phyloP scores from a whole-genome alignment of 2,888 invertebrate genomes.

The Sepiola atlantica region DNA sequence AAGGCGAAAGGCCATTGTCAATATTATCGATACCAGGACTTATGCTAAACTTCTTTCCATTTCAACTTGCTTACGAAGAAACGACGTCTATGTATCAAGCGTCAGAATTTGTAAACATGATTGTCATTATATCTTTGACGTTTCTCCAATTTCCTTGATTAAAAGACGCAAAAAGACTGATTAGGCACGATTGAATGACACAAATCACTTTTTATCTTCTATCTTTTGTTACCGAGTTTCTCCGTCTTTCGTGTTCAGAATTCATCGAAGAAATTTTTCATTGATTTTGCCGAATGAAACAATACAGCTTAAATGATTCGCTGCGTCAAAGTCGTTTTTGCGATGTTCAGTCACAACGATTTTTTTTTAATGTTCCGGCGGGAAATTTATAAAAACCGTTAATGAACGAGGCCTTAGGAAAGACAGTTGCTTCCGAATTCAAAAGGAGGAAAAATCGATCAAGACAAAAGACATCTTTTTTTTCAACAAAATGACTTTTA shows the following conservation, averaged over 20 bases:
- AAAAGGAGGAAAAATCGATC: background rate
- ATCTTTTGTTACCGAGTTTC: background rate
- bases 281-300: background rate
- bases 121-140: background rate
- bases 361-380: background rate
- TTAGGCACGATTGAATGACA: background rate
- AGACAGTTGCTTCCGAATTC: background rate
- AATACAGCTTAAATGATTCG: slow-evolving; percentile 2
- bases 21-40: too few species aligned
- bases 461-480: background rate
- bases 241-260: background rate
- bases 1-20: too few species aligned
- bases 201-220: background rate
- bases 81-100: background rate
- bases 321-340: background rate
- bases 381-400: background rate
- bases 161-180: background rate
- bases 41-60: background rate
- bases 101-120: background rate
- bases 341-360: background rate
- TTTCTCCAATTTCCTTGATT: background rate
- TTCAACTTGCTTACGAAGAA: background rate
- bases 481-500: background rate
- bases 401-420: background rate
- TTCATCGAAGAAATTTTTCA: slow-evolving; percentile 2